Base-by-base conservation (phyloP, 2,113 vertebrate species). In the Sander vitreus region DNA sequence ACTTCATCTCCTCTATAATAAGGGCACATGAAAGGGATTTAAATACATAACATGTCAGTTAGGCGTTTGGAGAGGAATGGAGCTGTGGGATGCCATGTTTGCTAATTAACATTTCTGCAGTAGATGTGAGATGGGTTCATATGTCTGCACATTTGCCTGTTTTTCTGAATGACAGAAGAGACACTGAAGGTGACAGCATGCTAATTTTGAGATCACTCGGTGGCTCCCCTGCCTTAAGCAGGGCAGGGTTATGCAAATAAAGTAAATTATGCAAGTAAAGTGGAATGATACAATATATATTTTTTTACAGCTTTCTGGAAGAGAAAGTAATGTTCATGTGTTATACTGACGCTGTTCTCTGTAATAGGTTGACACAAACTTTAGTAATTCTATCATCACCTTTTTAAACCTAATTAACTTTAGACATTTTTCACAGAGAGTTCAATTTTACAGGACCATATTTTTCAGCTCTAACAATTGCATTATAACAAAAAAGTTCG, bases 101-200 rank as follows among this genome's bases (percentile, higher is more conserved):
- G 73, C 90, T 93, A 93, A 95, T 94, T 94, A 95, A 94, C 92
- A 93, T 93, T 94, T 90, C 87, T 90, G 87, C 91, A 85, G 90
- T 85, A 84, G 91, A 93, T 93, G 92, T 86, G 88, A 85, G 91
- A 90, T 84, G 90, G 86, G 93, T 93, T 94, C 89, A 92, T 79
- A 66, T 83, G 92, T 91, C 90, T 90, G 87, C 90, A 78, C 88
- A 88, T 80, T 82, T 76, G 88, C 89, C 89, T 83, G 89, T 90
- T 92, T 93, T 91, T 87, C 90, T 91, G 91, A 92, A 94, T 93
- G 95, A 94, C 94, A 93, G 93, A 89, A 88, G 72, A 89, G 91
- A 91, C 89, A 89, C 89, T 87, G 92, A 95, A 95, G 94, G 94
- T 95, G 94, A 95, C 94, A 93, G 89, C 88, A 92, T 93, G 93